Evolutionary conservation across 2,888 invertebrate genomes (phyloP).

Genomic region (Idaea biselata): DNA sequence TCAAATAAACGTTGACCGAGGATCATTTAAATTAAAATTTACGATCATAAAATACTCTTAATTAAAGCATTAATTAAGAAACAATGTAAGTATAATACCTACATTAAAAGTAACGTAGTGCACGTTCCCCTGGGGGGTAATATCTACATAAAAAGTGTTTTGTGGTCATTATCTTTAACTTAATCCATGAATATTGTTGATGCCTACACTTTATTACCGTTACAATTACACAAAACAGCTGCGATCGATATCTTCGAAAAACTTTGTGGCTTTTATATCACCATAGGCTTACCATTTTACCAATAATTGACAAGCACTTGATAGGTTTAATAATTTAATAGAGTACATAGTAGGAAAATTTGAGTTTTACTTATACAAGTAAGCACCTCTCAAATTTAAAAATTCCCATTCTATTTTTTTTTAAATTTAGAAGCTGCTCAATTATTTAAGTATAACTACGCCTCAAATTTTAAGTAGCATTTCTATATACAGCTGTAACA

Average conservation of each 20-base stretch:
- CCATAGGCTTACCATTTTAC: background rate
- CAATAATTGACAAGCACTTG: slow-evolving; percentile 9
- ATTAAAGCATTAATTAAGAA: slow-evolving; percentile 43
- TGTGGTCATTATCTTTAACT: slow-evolving; percentile 68
- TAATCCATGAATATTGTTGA: slow-evolving; percentile 47
- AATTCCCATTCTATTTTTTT: too few species aligned
- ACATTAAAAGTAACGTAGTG: slow-evolving; percentile 45
- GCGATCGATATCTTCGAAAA: slow-evolving; percentile 13
- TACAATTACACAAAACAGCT: slow-evolving; percentile 43
- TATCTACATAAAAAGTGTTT: slow-evolving; percentile 72
- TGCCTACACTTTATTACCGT: slow-evolving; percentile 15
- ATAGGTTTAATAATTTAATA: too few species aligned
- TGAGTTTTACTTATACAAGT: too few species aligned
- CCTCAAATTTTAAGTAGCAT: too few species aligned
- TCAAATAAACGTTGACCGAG: slow-evolving; percentile 16
- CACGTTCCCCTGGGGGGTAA: slow-evolving; percentile 44
- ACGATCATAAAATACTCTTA: slow-evolving; percentile 30
- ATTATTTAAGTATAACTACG: too few species aligned
- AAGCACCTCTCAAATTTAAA: too few species aligned
- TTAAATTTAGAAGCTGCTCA: too few species aligned
- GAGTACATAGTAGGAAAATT: too few species aligned
- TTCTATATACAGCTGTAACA: too few species aligned
- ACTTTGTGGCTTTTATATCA: slow-evolving; percentile 17
- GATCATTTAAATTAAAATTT: slow-evolving; percentile 17
- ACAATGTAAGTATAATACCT: slow-evolving; percentile 46